Conservation (phyloP, 2,797 vertebrate genomes). For the Paguma larvata region DNA sequence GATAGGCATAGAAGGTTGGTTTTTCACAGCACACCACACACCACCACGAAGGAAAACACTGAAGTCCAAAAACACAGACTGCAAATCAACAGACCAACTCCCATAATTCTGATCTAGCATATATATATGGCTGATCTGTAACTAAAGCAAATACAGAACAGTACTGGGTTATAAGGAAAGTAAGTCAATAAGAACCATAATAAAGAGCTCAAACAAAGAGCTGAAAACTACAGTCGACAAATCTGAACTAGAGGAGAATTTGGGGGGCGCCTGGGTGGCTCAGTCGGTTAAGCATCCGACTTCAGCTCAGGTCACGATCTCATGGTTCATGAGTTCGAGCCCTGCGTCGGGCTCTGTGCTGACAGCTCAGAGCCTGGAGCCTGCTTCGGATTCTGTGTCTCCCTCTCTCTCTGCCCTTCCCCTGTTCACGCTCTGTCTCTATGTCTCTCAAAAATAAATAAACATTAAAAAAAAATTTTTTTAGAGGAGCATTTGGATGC, state of each 20-base stretch:
- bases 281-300: too few relatives aligned
- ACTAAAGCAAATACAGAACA: neutral
- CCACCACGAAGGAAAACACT: neutral
- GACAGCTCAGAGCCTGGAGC: too few relatives aligned
- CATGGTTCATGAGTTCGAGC: too few relatives aligned
- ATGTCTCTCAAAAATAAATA: too few relatives aligned
- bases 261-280: too few relatives aligned
- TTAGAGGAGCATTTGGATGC: neutral
- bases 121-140: neutral
- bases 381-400: too few relatives aligned
- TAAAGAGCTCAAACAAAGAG: slow-evolving; percentile 19
- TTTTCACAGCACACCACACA: neutral
- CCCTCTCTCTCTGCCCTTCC: too few relatives aligned
- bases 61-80: neutral
- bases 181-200: slow-evolving; percentile 14
- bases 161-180: neutral
- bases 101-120: neutral
- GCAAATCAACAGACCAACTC: neutral
- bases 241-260: slow-evolving; percentile 10
- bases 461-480: too few relatives aligned
- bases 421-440: too few relatives aligned
- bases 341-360: too few relatives aligned
- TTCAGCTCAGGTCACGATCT: too few relatives aligned
- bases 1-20: neutral
- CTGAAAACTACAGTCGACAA: slow-evolving; percentile 9